These are phyloP conservation scores for Microctenopoma lineatum DNA, from an alignment of 2,797 vertebrate genomes.

Conservation along the genomic window DNA sequence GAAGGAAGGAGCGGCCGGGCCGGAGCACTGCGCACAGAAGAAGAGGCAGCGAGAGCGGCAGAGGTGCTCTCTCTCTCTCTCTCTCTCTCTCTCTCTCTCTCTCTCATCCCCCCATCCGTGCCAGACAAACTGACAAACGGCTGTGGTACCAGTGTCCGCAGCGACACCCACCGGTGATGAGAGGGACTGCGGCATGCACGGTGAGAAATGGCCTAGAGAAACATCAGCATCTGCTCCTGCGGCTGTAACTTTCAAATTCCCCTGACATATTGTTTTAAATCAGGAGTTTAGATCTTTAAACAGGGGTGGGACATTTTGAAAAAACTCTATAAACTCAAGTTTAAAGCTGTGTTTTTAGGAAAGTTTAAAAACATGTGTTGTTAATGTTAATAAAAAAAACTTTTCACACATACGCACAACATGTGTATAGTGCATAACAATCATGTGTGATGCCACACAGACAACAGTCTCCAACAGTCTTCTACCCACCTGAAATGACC, in stretches of 20 bases:
- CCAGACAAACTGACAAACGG: conserved; percentile 70
- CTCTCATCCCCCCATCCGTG: conserved; percentile 52
- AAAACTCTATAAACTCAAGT: too few relatives aligned
- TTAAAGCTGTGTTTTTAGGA: too few relatives aligned
- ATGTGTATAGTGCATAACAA: too few relatives aligned
- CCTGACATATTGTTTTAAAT: too few relatives aligned
- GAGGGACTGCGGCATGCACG: conserved; percentile 5
- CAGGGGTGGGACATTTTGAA: too few relatives aligned
- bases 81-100: conserved; percentile 59
- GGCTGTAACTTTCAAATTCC: neutral
- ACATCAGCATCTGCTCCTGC: conserved; percentile 13
- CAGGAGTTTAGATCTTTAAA: too few relatives aligned
- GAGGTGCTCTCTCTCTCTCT: conserved; percentile 60
- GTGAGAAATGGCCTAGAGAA: conserved; percentile 14
- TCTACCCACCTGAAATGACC: too few relatives aligned
- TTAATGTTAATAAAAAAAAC: too few relatives aligned
- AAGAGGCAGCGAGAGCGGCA: conserved; percentile 70
- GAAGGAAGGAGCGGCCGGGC: conserved; percentile 77
- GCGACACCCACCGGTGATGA: conserved; percentile 75
- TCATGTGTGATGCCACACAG: too few relatives aligned
- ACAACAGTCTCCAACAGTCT: too few relatives aligned
- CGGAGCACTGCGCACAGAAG: conserved; percentile 81
- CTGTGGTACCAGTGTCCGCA: conserved; percentile 64
- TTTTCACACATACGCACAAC: too few relatives aligned
- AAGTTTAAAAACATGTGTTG: too few relatives aligned